Evolutionary conservation across 1,140 invertebrate species (phyloP).

Genomic region (Nomia melanderi): DNA sequence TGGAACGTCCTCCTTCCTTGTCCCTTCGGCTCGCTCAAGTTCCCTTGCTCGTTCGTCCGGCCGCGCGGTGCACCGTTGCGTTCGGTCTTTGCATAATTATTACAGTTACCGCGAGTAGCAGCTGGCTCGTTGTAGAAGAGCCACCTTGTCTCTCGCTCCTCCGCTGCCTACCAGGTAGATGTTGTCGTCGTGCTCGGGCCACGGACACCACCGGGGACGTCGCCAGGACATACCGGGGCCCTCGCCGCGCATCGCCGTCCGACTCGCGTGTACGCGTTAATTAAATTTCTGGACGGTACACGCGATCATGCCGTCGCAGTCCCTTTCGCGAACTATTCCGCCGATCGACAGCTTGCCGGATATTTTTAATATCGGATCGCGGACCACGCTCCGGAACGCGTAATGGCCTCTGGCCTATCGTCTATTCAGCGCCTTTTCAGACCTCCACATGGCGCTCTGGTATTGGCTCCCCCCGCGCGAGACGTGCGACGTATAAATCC

Average conservation of each 20-base stretch:
- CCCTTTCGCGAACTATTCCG: neutral
- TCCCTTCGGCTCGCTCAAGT: slow-evolving; percentile 41
- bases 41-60: slow-evolving; percentile 24
- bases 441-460: neutral
- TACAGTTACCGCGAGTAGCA: slow-evolving; percentile 75
- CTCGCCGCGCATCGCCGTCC: neutral
- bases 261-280: slow-evolving; percentile 67
- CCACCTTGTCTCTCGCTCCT: slow-evolving; percentile 36
- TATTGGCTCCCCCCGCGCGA: neutral
- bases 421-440: neutral
- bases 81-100: slow-evolving; percentile 79
- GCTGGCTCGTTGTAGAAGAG: slow-evolving; percentile 61
- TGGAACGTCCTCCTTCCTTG: slow-evolving; percentile 54
- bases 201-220: neutral
- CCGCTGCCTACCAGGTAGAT: slow-evolving; percentile 9
- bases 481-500: neutral
- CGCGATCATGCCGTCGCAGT: slow-evolving; percentile 43
- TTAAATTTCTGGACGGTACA: slow-evolving; percentile 69
- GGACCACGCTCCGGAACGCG: too few species aligned
- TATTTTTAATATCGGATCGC: slow-evolving; percentile 1
- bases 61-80: slow-evolving; percentile 72
- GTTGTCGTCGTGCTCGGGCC: slow-evolving; percentile 1
- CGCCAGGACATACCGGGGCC: neutral
- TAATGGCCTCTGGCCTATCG: too few species aligned
- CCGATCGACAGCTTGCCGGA: neutral